Conservation (phyloP, 2,888 invertebrate species). For the Platycnemis pennipes region DNA sequence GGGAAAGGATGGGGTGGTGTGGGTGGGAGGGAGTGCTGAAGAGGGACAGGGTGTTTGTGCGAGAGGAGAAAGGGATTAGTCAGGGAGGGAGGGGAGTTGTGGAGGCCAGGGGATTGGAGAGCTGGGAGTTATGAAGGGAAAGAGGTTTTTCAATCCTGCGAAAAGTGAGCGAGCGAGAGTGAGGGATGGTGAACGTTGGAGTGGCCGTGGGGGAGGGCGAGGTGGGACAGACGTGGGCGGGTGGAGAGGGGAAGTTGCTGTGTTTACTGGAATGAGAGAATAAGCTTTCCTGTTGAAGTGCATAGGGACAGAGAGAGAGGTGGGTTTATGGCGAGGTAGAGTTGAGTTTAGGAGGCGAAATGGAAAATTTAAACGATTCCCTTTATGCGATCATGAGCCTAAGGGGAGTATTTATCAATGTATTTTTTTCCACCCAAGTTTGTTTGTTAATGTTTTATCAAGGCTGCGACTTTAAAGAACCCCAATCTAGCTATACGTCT, state of each 20-base stretch:
- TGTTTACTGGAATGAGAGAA: not conserved
- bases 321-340: not conserved
- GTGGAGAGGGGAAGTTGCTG: not conserved
- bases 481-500: no score
- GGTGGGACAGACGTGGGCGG: not conserved
- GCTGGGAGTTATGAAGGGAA: not conserved
- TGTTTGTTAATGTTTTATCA: constrained; percentile 10
- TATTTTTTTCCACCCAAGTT: not conserved
- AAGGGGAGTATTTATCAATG: constrained; percentile 44
- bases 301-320: not conserved
- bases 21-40: not conserved
- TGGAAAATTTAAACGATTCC: constrained; percentile 58
- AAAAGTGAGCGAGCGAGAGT: not conserved
- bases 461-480: not conserved
- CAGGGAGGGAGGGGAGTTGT: not conserved
- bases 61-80: not conserved
- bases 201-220: not conserved
- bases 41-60: not conserved
- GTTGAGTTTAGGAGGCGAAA: constrained; percentile 10
- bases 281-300: not conserved
- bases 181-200: not conserved
- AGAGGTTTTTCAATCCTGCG: not conserved
- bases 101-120: not conserved
- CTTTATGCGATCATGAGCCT: constrained; percentile 41
- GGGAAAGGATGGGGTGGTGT: not conserved